These are phyloP conservation scores for Diplolepis rosae DNA, from an alignment of 2,888 invertebrate genomes.

Conservation along the genomic window DNA sequence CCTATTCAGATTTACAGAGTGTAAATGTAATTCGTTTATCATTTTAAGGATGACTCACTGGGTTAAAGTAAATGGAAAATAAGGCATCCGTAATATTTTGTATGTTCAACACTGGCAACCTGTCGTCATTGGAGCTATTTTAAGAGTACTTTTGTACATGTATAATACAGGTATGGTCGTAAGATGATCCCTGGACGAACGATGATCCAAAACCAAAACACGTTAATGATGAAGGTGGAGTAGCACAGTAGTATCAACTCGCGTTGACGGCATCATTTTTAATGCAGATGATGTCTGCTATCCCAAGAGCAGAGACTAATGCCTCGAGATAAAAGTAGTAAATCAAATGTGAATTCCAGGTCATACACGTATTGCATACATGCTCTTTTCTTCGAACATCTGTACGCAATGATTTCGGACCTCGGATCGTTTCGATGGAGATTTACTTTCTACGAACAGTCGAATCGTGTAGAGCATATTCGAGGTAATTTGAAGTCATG, in stretches of 20 bases:
- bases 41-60: too few species aligned
- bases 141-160: background rate
- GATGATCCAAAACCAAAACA: background rate
- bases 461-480: background rate
- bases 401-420: background rate
- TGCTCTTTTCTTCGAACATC: slow-evolving; percentile 10
- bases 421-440: slow-evolving; percentile 14
- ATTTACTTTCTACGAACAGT: slow-evolving; percentile 18
- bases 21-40: too few species aligned
- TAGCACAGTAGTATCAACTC: slow-evolving; percentile 48
- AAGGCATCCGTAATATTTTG: too few species aligned
- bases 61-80: too few species aligned
- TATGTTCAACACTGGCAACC: background rate
- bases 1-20: too few species aligned
- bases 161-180: background rate
- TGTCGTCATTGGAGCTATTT: background rate
- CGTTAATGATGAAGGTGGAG: slow-evolving; percentile 19
- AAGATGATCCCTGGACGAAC: background rate
- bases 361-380: slow-evolving; percentile 38
- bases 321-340: slow-evolving; percentile 66
- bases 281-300: slow-evolving; percentile 65
- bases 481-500: background rate
- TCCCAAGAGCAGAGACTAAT: slow-evolving; percentile 65
- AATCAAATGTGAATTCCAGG: slow-evolving; percentile 65
- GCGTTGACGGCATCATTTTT: slow-evolving; percentile 58